phyloP scores from a whole-genome alignment of 2,888 invertebrate genomes.

The Abrostola triplasia region DNA sequence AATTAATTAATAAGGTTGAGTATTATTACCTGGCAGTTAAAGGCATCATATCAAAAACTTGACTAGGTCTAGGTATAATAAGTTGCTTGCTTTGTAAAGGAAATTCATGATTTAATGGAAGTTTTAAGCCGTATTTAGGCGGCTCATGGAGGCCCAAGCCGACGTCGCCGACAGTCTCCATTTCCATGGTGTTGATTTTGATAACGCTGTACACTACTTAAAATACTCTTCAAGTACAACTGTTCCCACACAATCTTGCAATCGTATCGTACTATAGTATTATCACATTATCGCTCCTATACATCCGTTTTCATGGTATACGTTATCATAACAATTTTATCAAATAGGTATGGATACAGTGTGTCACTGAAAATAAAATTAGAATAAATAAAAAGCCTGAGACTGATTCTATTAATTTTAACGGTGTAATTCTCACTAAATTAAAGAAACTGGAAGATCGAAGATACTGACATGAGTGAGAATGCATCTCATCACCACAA shows the following conservation, averaged over 20 bases:
- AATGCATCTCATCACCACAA: constrained; percentile 28
- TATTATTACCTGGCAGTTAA: constrained; percentile 90
- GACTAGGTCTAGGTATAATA: constrained; percentile 90
- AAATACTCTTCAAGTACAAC: constrained; percentile 12
- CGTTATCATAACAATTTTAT: constrained; percentile 31
- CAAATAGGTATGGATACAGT: constrained; percentile 19
- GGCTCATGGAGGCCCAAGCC: constrained; percentile 71
- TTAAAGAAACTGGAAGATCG: constrained; percentile 29
- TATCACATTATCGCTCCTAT: constrained; percentile 35
- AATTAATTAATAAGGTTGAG: not conserved
- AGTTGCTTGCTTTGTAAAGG: constrained; percentile 92
- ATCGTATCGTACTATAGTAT: constrained; percentile 21
- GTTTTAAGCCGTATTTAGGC: constrained; percentile 91
- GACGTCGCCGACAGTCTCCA: constrained; percentile 59
- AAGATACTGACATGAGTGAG: constrained; percentile 29
- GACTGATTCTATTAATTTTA: too few species aligned
- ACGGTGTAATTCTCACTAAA: not conserved
- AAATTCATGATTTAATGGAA: constrained; percentile 92
- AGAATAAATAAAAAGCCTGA: constrained; percentile 7
- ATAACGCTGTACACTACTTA: constrained; percentile 7
- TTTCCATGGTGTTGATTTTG: constrained; percentile 53
- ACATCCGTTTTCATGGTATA: constrained; percentile 17
- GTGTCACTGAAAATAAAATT: constrained; percentile 10
- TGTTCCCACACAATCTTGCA: constrained; percentile 12
- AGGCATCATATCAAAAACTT: constrained; percentile 91